These are phyloP conservation scores for Sisor rabdophorus DNA, from an alignment of 2,113 vertebrate species.

Conservation along the genomic window DNA sequence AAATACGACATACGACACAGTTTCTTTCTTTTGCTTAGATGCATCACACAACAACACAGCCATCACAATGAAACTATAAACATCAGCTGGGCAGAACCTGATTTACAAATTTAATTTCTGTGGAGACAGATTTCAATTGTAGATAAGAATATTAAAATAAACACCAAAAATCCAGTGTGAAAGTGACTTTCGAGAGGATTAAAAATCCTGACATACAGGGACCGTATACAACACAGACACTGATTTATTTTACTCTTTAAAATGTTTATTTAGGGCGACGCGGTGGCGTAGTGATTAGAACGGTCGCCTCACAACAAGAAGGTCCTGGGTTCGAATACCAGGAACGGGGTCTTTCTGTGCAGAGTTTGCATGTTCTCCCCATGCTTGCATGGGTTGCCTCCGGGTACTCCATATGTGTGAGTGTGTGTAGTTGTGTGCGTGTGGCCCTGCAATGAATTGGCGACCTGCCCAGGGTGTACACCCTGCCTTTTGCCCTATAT, in stretches of 20 bases:
- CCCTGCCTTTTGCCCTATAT: too few relatives aligned
- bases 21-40: background rate
- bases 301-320: too few relatives aligned
- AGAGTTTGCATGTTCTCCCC: too few relatives aligned
- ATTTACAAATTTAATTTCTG: slow-evolving; percentile 47
- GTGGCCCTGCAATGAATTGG: too few relatives aligned
- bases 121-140: slow-evolving; percentile 41
- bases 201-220: slow-evolving; percentile 49
- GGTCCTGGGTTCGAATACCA: too few relatives aligned
- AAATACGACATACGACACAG: background rate
- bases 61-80: slow-evolving; percentile 50
- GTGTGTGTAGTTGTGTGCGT: too few relatives aligned
- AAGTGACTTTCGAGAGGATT: slow-evolving; percentile 43
- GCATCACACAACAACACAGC: slow-evolving; percentile 3
- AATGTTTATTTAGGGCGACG: too few relatives aligned
- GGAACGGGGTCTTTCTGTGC: too few relatives aligned
- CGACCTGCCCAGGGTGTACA: too few relatives aligned
- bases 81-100: slow-evolving; percentile 24
- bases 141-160: slow-evolving; percentile 46
- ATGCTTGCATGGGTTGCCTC: too few relatives aligned
- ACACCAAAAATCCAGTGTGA: slow-evolving; percentile 34
- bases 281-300: too few relatives aligned
- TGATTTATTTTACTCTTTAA: slow-evolving; percentile 34
- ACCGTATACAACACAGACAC: slow-evolving; percentile 23
- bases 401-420: too few relatives aligned